Percentiles rank a stretch among this genome's conserved stretches.
phyloP scores from a whole-genome alignment of 2,113 vertebrate species.

The Channa argus region DNA sequence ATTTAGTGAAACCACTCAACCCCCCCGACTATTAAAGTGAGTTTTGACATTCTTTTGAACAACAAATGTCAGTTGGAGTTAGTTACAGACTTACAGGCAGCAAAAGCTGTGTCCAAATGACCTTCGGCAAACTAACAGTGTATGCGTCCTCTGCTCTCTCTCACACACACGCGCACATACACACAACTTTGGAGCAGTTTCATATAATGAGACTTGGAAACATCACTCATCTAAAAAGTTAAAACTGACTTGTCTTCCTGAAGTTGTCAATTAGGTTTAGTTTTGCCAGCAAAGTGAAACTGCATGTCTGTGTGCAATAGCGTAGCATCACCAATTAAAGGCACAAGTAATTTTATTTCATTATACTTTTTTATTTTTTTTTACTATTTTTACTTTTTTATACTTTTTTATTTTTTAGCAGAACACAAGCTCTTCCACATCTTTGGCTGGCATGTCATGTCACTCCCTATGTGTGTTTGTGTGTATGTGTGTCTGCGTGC shows the following conservation, averaged over 20 bases:
- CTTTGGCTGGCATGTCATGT: slow-evolving; percentile 40
- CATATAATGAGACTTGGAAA: slow-evolving; percentile 43
- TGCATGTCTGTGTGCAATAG: background rate
- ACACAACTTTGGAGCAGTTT: slow-evolving; percentile 9
- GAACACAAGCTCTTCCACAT: slow-evolving; percentile 34
- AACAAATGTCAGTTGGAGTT: slow-evolving; percentile 21
- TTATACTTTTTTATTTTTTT: slow-evolving; percentile 1
- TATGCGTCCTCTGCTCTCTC: slow-evolving; percentile 2
- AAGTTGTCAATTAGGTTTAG: slow-evolving; percentile 30
- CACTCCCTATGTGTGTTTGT: background rate
- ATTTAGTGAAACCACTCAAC: background rate
- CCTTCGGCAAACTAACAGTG: no score
- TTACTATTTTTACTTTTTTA: no score
- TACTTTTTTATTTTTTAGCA: background rate
- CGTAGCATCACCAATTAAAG: slow-evolving; percentile 28
- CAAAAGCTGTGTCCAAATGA: no score
- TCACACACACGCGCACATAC: slow-evolving; percentile 7
- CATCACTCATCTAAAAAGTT: slow-evolving; percentile 36
- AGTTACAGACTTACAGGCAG: background rate
- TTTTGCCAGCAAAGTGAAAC: background rate
- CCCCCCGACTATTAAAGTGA: slow-evolving; percentile 25
- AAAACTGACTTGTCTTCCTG: slow-evolving; percentile 17
- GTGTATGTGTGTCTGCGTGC: slow-evolving; percentile 31
- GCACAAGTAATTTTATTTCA: slow-evolving; percentile 11
- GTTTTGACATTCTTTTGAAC: slow-evolving; percentile 33